Conservation (phyloP, 2,113 vertebrate genomes). For the Pelvicachromis taeniatus region DNA sequence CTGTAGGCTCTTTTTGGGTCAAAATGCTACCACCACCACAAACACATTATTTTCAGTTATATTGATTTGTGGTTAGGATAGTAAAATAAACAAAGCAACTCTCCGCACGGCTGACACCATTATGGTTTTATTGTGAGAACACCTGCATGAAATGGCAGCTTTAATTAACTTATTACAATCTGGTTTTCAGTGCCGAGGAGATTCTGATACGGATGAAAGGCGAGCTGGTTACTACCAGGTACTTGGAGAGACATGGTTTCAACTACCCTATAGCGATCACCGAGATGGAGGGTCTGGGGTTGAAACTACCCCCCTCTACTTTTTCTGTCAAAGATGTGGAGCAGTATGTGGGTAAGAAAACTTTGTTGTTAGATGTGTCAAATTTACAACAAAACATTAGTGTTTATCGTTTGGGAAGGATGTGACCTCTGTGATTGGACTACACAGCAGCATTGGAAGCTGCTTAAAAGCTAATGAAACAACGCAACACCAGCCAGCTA, state of each 20-base stretch:
- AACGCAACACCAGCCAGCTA: slow-evolving; percentile 8
- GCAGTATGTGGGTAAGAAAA: slow-evolving; percentile 90
- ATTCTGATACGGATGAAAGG: slow-evolving; percentile 88
- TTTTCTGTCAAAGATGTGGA: slow-evolving; percentile 94
- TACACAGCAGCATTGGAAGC: background rate
- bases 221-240: slow-evolving; percentile 86
- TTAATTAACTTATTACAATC: background rate
- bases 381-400: background rate
- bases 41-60: background rate
- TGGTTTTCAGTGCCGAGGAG: slow-evolving; percentile 83
- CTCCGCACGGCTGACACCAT: background rate
- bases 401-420: background rate
- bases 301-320: slow-evolving; percentile 83
- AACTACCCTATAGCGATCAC: slow-evolving; percentile 86
- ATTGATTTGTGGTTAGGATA: background rate
- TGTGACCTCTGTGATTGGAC: background rate
- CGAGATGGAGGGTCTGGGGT: slow-evolving; percentile 89
- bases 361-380: background rate
- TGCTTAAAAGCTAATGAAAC: slow-evolving; percentile 34
- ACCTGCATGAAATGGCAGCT: background rate
- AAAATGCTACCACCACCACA: background rate
- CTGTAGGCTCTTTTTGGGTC: background rate
- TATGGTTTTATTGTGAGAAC: background rate
- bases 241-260: slow-evolving; percentile 93
- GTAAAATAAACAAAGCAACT: background rate